Conservation (phyloP, 2,113 vertebrate species). For the Athene cunicularia region DNA sequence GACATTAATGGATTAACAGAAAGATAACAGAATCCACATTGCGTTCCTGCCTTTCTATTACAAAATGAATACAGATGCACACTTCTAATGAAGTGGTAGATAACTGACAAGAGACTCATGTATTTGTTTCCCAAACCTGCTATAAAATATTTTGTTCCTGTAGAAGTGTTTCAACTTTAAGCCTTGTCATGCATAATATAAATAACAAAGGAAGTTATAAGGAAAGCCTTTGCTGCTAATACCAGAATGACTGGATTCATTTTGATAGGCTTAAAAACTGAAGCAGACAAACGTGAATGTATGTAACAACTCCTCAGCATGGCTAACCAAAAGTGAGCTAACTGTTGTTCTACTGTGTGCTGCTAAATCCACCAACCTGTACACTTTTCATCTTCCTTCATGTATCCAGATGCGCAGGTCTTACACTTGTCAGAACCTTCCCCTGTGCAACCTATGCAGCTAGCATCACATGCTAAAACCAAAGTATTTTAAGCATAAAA, state of each 20-base stretch:
- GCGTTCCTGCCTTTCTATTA: not conserved
- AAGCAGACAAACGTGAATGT: rapidly evolving
- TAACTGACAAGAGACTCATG: not conserved
- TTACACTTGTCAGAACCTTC: slow-evolving; percentile 82
- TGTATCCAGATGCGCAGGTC: slow-evolving; percentile 81
- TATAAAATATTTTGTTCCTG: not conserved
- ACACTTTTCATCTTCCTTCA: slow-evolving; percentile 79
- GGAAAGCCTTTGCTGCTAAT: not conserved
- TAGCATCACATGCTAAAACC: slow-evolving; percentile 83
- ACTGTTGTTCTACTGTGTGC: not conserved
- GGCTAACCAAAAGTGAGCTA: not conserved
- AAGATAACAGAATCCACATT: not conserved
- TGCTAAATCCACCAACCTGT: slow-evolving; percentile 74
- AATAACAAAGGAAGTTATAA: not conserved
- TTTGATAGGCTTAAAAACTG: not conserved
- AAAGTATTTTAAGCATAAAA: not conserved
- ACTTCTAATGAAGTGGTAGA: not conserved
- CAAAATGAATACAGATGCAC: not conserved
- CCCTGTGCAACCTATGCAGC: slow-evolving; percentile 85
- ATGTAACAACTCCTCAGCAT: not conserved
- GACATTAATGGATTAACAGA: not conserved
- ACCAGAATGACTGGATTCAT: rapidly evolving
- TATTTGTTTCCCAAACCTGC: not conserved
- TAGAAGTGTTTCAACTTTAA: not conserved
- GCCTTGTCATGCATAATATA: not conserved